These are phyloP conservation scores for Sinonovacula constricta DNA, from an alignment of 1,140 invertebrate species.

Conservation along the genomic window DNA sequence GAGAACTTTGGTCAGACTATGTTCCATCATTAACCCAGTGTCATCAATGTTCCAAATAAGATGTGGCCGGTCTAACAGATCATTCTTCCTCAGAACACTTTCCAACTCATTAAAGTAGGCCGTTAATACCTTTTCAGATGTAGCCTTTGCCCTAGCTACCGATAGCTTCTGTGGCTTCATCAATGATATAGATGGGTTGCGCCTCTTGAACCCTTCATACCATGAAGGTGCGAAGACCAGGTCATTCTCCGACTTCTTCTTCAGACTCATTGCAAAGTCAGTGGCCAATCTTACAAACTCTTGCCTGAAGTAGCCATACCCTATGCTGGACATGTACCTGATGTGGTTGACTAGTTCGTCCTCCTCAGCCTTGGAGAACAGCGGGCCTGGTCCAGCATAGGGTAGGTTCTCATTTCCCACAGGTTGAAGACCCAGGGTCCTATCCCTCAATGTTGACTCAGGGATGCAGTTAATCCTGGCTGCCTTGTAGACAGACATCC, in stretches of 20 bases:
- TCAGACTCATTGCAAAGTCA: conserved; percentile 22
- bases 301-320: conserved; percentile 15
- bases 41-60: conserved; percentile 77
- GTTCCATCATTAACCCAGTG: conserved; percentile 75
- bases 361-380: background rate
- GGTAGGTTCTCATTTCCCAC: background rate
- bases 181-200: background rate
- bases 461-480: conserved; percentile 3
- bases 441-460: conserved; percentile 13
- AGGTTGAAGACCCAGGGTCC: conserved; percentile 17
- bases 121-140: conserved; percentile 23
- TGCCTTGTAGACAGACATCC: conserved; percentile 10
- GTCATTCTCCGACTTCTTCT: conserved; percentile 1
- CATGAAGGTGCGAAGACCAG: conserved; percentile 11
- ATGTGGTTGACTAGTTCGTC: conserved; percentile 2
- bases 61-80: conserved; percentile 65
- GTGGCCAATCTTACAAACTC: conserved; percentile 10
- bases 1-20: conserved; percentile 57
- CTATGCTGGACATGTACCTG: conserved; percentile 27
- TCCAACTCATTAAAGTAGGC: conserved; percentile 18
- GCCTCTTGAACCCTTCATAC: conserved; percentile 17
- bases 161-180: conserved; percentile 25
- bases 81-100: conserved; percentile 10
- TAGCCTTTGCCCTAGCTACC: conserved; percentile 11
- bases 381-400: background rate